A percentile compares a stretch with the other conserved stretches of the same genome.
These are phyloP conservation scores for Phrynocephalus guinanensis DNA, from an alignment of 2,797 vertebrate species.

Conservation along the genomic window DNA sequence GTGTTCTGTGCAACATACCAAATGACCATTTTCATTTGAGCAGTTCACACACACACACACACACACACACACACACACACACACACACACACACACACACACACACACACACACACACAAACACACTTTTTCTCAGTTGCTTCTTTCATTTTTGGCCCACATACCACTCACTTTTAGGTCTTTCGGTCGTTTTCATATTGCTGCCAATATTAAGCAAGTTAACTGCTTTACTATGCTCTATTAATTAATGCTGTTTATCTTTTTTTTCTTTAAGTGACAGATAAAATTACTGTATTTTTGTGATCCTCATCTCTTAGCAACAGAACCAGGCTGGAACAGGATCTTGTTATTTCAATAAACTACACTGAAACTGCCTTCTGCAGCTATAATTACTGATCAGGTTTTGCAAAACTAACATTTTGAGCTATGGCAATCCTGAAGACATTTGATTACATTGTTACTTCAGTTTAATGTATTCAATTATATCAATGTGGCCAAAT, in stretches of 20 bases:
- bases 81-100: no score
- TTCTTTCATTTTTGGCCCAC: not conserved
- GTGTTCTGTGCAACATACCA: not conserved
- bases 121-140: not conserved
- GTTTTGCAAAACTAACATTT: slow-evolving; percentile 7
- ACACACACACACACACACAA: no score
- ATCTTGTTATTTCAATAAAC: slow-evolving; percentile 9
- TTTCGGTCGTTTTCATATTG: not conserved
- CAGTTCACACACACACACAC: not conserved
- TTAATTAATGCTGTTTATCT: not conserved
- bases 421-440: not conserved
- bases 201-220: not conserved
- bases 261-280: not conserved
- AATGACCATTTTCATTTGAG: not conserved
- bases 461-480: not conserved
- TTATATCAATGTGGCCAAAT: not conserved
- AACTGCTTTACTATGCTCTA: not conserved
- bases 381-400: slow-evolving; percentile 1
- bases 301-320: slow-evolving; percentile 28
- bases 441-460: not conserved
- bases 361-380: slow-evolving; percentile 10
- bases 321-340: not conserved
- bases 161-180: not conserved
- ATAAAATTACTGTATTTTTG: slow-evolving; percentile 1
- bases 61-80: no score